Conservation (phyloP, 2,888 invertebrate genomes). For the Empis livida region DNA sequence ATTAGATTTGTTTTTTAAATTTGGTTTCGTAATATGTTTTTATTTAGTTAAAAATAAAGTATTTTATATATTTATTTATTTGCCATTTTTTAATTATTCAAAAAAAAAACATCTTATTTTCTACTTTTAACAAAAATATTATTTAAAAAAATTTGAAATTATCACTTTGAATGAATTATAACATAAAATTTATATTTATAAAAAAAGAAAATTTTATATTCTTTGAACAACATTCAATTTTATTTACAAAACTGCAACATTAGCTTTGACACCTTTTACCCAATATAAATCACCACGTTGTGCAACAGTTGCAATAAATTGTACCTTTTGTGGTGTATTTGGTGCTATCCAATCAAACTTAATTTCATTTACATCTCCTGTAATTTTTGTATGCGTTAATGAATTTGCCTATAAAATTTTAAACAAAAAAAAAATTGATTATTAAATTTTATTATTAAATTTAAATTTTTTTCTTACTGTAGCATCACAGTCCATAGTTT, state of each 20-base stretch:
- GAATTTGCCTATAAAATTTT: conserved; percentile 50
- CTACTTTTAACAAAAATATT: too few relatives aligned
- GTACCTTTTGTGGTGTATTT: conserved; percentile 40
- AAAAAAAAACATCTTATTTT: too few relatives aligned
- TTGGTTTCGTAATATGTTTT: too few relatives aligned
- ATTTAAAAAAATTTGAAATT: too few relatives aligned
- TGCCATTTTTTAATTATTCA: too few relatives aligned
- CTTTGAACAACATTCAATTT: too few relatives aligned
- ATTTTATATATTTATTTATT: too few relatives aligned
- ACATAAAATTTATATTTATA: too few relatives aligned
- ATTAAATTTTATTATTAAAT: background rate
- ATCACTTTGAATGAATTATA: too few relatives aligned
- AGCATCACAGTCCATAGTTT: conserved; percentile 25
- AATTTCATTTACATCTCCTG: conserved; percentile 42
- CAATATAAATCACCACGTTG: background rate
- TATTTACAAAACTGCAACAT: background rate
- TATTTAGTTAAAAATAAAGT: too few relatives aligned
- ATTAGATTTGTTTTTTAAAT: too few relatives aligned
- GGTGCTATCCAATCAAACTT: conserved; percentile 54
- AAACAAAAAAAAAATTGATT: conserved; percentile 12
- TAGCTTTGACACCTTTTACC: background rate
- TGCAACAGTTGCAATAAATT: background rate
- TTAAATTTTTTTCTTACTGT: conserved; percentile 16
- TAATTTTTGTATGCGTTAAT: conserved; percentile 54
- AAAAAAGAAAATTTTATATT: too few relatives aligned